Conservation (phyloP, 2,888 invertebrate species). For the Atrina japonica region DNA sequence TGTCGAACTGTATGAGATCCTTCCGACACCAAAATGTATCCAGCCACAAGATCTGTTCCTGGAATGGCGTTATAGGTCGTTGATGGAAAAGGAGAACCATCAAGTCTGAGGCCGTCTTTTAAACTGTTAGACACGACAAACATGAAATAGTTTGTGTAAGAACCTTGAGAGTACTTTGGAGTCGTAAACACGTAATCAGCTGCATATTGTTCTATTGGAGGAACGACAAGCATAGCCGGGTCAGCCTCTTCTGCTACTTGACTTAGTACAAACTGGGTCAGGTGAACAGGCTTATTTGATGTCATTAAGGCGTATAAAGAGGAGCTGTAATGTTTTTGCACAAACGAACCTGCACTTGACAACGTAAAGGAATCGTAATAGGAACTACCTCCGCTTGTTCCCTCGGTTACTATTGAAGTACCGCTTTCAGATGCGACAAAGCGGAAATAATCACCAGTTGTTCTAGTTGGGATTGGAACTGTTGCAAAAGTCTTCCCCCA, state of each 20-base stretch:
- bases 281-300: constrained; percentile 54
- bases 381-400: constrained; percentile 25
- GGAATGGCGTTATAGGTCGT: constrained; percentile 47
- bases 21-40: constrained; percentile 48
- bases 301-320: constrained; percentile 42
- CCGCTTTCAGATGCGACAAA: constrained; percentile 55
- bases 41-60: constrained; percentile 51
- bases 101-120: constrained; percentile 48
- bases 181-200: constrained; percentile 51
- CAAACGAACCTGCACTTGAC: constrained; percentile 28
- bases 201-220: constrained; percentile 64
- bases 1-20: constrained; percentile 61
- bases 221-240: constrained; percentile 67
- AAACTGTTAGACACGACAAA: constrained; percentile 50
- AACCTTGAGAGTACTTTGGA: constrained; percentile 53
- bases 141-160: constrained; percentile 56
- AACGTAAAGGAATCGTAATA: constrained; percentile 43
- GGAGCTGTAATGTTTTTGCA: constrained; percentile 41
- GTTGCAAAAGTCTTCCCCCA: constrained; percentile 71
- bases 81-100: constrained; percentile 47
- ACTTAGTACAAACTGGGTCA: constrained; percentile 63
- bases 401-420: constrained; percentile 44
- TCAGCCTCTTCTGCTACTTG: constrained; percentile 59
- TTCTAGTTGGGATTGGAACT: constrained; percentile 64
- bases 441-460: constrained; percentile 65